Percentiles rank a stretch among this genome's conserved stretches.
phyloP scores from a whole-genome alignment of 2,113 vertebrate species.

The Argyrosomus japonicus region DNA sequence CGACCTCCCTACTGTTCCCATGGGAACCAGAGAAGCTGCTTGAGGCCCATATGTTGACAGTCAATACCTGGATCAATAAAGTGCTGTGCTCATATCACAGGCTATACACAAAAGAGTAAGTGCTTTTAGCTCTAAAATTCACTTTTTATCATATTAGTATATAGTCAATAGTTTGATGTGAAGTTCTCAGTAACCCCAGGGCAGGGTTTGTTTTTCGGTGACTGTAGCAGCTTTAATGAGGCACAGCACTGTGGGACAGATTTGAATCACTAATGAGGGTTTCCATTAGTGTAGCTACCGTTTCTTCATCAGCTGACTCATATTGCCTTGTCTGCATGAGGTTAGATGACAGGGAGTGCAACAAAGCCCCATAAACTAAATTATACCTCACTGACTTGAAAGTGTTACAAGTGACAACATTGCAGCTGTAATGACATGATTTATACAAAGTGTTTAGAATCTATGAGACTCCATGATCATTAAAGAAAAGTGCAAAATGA shows the following conservation, averaged over 20 bases:
- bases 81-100: background rate
- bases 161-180: no score
- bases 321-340: background rate
- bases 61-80: conserved; percentile 61
- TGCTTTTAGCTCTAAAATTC: background rate
- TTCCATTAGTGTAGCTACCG: conserved; percentile 33
- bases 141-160: background rate
- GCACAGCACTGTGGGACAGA: background rate
- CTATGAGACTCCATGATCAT: background rate
- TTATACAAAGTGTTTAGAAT: background rate
- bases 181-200: background rate
- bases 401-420: background rate
- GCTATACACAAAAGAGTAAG: background rate
- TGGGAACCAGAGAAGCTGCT: conserved; percentile 28
- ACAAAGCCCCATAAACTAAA: conserved; percentile 8
- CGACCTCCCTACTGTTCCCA: conserved; percentile 13
- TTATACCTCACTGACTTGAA: background rate
- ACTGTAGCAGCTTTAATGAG: background rate
- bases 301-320: conserved; percentile 25
- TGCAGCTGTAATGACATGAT: background rate
- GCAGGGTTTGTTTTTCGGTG: background rate
- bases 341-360: conserved; percentile 5
- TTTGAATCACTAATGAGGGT: conserved; percentile 25
- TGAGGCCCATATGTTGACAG: background rate
- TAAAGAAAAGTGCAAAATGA: background rate